Base-by-base conservation (phyloP, 2,797 vertebrate genomes). In the Parauchenoglanis punctatus region DNA sequence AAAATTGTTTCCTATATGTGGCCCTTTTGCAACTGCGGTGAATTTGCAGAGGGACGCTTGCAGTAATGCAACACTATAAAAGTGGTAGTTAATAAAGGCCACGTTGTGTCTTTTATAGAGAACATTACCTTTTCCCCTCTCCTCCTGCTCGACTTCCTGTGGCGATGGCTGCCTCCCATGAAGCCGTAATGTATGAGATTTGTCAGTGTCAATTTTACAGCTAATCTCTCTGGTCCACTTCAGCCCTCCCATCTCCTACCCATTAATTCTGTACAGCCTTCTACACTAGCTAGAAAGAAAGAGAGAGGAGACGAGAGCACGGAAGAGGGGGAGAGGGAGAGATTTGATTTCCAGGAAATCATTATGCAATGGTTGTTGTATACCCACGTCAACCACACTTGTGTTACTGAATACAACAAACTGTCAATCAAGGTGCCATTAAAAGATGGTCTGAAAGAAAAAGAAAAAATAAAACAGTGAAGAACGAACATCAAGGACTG, bases 111-210 rank as follows among this genome's bases (percentile, higher is more conserved):
- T 83, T 89, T 90, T 77, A 90, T 82, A 68, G 82, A 90, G 87
- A 87, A 85, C 86, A 88, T 87, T 91, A 65, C 49, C 73, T 82
- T 88, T 84, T 81, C 18, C 63, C 86, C 85, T 76, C 54, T 46
- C 83, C 82, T 88, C 68, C 81, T 63, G 65, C 83, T 75, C 85
- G 23, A 87, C 85, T 89, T 92, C 90, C 88, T 90, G 93, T 85
- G 84, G 91, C 81, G 89, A 90, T 92, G 88, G 67, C 92, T 93
- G 92, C 91, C 95, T 95, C 93, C 93, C 95, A 94, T 92, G 93
- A 95, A 95, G 94, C 89, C 87, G 93, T 96, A 95, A 96, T 96
- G 93, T 92, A 95, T 93, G 92, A 94, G 92, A 96, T 96, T 95
- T 96, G 91, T 97, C 95, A 96, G 95, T 96, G 94, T 96, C 95